Evolutionary conservation across 2,888 invertebrate species (phyloP).

Genomic region (Dendrolimus houi): DNA sequence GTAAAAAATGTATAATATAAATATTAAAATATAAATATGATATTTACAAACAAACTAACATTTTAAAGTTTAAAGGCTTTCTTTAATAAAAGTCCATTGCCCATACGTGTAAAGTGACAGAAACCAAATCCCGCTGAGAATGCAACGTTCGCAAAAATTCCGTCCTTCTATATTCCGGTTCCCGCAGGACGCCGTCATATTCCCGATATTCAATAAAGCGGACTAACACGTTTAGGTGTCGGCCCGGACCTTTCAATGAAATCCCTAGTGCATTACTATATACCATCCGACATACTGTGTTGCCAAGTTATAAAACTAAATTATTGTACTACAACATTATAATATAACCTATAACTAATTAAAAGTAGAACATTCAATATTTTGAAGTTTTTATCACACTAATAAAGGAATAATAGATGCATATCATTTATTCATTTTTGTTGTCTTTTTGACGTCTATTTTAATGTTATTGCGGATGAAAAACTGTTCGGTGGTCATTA

Average conservation of each 20-base stretch:
- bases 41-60: too few relatives aligned
- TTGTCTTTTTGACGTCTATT: too few relatives aligned
- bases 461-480: too few relatives aligned
- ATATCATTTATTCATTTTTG: too few relatives aligned
- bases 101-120: conserved; percentile 32
- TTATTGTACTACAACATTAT: neutral
- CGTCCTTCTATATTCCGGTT: conserved; percentile 37
- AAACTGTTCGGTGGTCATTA: too few relatives aligned
- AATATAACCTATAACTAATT: too few relatives aligned
- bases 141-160: conserved; percentile 39
- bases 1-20: too few relatives aligned
- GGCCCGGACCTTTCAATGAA: conserved; percentile 42
- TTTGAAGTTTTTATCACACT: too few relatives aligned
- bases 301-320: conserved; percentile 9
- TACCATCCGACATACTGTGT: conserved; percentile 28
- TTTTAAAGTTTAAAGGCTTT: too few relatives aligned
- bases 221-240: conserved; percentile 59
- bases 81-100: conserved; percentile 36
- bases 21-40: too few relatives aligned
- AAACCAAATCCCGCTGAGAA: conserved; percentile 46
- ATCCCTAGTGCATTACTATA: conserved; percentile 51
- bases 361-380: too few relatives aligned
- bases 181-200: conserved; percentile 53
- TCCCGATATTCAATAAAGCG: conserved; percentile 64
- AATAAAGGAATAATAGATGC: too few relatives aligned